Percentiles rank a stretch among this genome's conserved stretches.
Evolutionary conservation across 2,888 invertebrate genomes (phyloP).

Genomic region (Salticus scenicus): DNA sequence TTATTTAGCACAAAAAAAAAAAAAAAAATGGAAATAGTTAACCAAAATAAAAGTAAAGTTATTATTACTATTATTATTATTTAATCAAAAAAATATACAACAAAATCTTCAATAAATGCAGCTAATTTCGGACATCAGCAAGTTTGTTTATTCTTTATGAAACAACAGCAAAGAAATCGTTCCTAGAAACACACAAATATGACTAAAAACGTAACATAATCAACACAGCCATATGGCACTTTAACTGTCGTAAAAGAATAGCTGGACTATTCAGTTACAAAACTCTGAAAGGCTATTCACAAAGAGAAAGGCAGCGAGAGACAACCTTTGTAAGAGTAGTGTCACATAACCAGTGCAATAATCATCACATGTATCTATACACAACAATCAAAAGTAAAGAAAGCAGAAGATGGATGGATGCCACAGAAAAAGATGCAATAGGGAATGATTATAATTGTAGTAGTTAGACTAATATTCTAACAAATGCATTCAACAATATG

Average conservation of each 20-base stretch:
- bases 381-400: background rate
- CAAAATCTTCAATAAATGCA: no score
- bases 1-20: no score
- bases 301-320: background rate
- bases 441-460: background rate
- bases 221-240: constrained; percentile 67
- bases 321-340: constrained; percentile 31
- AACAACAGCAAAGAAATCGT: no score
- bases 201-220: constrained; percentile 50
- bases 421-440: background rate
- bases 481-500: no score
- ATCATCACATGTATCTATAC: constrained; percentile 23
- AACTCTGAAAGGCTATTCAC: constrained; percentile 8
- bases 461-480: no score
- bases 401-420: background rate
- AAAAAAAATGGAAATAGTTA: no score
- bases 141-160: no score
- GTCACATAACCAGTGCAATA: constrained; percentile 61
- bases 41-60: no score
- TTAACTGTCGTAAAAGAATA: constrained; percentile 41
- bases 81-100: no score
- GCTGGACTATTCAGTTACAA: constrained; percentile 15
- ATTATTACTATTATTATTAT: no score
- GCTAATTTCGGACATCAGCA: no score
- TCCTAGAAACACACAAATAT: background rate